Conservation (phyloP, 2,113 vertebrate genomes). For the Phocoena phocoena region DNA sequence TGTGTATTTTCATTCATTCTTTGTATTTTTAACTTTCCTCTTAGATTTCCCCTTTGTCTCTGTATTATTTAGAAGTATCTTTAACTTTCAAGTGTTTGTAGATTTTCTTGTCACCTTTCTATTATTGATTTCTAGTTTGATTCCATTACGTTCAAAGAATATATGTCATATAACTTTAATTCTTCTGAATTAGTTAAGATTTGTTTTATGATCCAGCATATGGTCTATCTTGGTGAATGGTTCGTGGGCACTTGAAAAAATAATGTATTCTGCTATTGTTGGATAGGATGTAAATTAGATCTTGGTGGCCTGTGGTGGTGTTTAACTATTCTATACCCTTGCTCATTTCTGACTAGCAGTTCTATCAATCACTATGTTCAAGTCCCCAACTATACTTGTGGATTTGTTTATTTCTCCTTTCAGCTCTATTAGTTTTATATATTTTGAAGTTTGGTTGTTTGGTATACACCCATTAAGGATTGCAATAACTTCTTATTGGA, state of each 20-base stretch:
- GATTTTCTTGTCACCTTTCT: background rate
- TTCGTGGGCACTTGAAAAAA: background rate
- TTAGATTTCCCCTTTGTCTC: background rate
- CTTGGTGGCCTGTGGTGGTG: background rate
- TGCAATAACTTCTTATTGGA: background rate
- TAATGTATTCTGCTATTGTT: background rate
- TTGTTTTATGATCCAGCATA: background rate
- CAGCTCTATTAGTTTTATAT: background rate
- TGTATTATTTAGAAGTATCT: background rate
- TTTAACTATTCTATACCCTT: background rate
- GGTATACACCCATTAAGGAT: background rate
- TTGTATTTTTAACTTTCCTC: background rate
- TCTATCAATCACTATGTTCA: background rate
- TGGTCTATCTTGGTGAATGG: background rate
- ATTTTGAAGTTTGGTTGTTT: background rate
- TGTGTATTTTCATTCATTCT: background rate
- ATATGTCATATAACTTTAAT: background rate
- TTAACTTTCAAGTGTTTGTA: background rate
- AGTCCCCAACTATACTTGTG: background rate
- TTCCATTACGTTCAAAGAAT: background rate
- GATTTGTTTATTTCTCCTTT: background rate
- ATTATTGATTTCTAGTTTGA: background rate
- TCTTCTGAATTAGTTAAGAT: background rate
- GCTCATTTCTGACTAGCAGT: background rate
- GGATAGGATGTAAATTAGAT: background rate